Evolutionary conservation across 1,140 invertebrate genomes (phyloP).

Genomic region (Notospermus geniculatus): DNA sequence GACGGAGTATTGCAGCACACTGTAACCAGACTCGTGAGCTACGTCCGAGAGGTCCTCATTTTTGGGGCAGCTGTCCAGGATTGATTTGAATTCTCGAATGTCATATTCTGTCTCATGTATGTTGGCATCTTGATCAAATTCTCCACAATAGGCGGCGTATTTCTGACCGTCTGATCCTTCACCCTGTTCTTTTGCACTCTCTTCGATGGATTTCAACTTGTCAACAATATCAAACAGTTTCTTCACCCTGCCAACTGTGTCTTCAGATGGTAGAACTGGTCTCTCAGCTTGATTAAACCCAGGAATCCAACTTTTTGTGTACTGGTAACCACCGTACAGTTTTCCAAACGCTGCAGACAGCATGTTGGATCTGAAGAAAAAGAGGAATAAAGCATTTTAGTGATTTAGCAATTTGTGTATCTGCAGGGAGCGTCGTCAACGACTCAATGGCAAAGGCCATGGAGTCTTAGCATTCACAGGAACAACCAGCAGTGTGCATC

Average conservation of each 20-base stretch:
- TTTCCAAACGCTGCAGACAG: not conserved
- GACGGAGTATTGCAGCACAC: conserved; percentile 38
- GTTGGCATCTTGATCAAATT: no score
- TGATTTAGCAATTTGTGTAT: no score
- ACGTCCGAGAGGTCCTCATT: conserved; percentile 34
- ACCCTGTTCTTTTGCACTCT: not conserved
- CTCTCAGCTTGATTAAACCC: not conserved
- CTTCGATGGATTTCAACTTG: not conserved
- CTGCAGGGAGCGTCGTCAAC: no score
- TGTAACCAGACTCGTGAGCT: conserved; percentile 30
- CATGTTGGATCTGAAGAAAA: not conserved
- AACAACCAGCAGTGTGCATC: no score
- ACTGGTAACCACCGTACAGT: conserved; percentile 8
- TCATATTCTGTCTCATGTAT: not conserved
- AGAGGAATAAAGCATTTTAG: no score
- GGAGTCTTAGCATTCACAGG: no score
- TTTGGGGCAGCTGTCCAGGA: not conserved
- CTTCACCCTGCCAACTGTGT: not conserved
- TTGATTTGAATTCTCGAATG: not conserved
- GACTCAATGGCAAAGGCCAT: no score
- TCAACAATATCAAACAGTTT: conserved; percentile 5
- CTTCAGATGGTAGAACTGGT: not conserved
- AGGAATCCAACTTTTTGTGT: conserved; percentile 1
- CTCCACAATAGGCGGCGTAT: no score
- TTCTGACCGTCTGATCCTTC: no score